Evolutionary conservation across 2,113 vertebrate genomes (phyloP).

Genomic region (Calonectris borealis): DNA sequence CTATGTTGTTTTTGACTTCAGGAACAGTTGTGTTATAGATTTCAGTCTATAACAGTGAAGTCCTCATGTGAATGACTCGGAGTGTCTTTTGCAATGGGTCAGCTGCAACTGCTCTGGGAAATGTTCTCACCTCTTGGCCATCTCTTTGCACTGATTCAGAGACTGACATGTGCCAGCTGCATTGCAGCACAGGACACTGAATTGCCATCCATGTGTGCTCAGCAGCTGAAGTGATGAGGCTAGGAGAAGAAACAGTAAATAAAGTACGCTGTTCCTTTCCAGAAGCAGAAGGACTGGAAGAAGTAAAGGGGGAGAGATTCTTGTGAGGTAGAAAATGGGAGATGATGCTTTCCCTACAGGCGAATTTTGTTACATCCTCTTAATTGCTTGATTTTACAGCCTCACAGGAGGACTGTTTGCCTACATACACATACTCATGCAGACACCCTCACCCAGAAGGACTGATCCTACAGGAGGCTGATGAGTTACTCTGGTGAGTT

Average conservation of each 20-base stretch:
- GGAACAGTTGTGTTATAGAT: neutral
- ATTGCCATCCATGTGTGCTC: neutral
- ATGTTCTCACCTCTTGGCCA: neutral
- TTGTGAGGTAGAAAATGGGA: neutral
- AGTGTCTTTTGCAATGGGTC: neutral
- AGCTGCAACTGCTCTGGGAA: neutral
- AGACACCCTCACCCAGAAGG: neutral
- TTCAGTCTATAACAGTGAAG: neutral
- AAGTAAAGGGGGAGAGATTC: neutral
- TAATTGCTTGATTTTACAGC: neutral
- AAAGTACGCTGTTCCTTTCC: neutral
- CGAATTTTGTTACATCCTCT: neutral
- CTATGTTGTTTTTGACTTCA: neutral
- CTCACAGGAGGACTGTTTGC: neutral
- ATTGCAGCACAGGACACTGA: neutral
- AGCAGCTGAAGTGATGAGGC: neutral
- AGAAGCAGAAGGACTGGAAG: neutral
- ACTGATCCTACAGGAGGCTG: neutral
- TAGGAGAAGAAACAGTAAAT: neutral
- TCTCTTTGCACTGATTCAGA: neutral
- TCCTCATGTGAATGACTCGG: neutral
- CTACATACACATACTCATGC: neutral
- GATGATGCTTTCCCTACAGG: neutral
- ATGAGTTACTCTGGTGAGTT: neutral
- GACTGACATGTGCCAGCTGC: neutral